Conservation (phyloP, 92 coral and sea anemone species). For the Palythoa heliodiscus region DNA sequence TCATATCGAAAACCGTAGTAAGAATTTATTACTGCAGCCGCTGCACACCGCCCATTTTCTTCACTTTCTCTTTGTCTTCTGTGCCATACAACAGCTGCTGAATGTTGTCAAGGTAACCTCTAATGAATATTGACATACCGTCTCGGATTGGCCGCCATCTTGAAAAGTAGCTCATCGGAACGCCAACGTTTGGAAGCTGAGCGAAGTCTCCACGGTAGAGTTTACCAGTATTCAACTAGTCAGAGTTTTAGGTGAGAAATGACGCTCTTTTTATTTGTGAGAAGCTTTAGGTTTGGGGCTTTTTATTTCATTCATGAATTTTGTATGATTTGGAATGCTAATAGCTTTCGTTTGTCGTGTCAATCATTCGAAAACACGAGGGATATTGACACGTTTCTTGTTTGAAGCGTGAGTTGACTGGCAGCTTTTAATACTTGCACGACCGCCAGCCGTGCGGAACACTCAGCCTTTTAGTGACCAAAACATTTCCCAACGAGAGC, state of each 20-base stretch:
- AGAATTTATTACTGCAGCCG: neutral
- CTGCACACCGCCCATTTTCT: slow-evolving; percentile 36
- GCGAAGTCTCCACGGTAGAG: neutral
- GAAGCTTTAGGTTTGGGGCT: slow-evolving; percentile 4
- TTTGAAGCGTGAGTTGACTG: slow-evolving; percentile 88
- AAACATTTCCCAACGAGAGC: slow-evolving; percentile 32
- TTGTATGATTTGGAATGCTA: slow-evolving; percentile 75
- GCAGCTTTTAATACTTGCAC: slow-evolving; percentile 82
- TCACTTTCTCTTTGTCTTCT: neutral
- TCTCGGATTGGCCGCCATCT: slow-evolving; percentile 88
- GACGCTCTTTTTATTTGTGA: neutral
- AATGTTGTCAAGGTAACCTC: slow-evolving; percentile 77
- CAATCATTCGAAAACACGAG: slow-evolving; percentile 83
- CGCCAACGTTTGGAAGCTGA: slow-evolving; percentile 10
- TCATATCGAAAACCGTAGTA: neutral
- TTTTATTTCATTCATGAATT: slow-evolving; percentile 50
- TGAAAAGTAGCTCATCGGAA: slow-evolving; percentile 47
- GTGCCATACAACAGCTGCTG: slow-evolving; percentile 77
- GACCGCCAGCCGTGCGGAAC: slow-evolving; percentile 99
- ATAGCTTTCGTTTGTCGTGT: slow-evolving; percentile 69
- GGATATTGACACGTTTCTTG: slow-evolving; percentile 95
- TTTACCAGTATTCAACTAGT: neutral
- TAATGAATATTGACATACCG: slow-evolving; percentile 89
- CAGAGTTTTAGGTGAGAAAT: slow-evolving; percentile 33
- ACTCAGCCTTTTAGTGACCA: slow-evolving; percentile 60